A percentile compares a stretch with the other conserved stretches of the same genome.
These are phyloP conservation scores for Clarias platycephalus DNA, from an alignment of 2,797 vertebrate genomes.

Conservation along the genomic window DNA sequence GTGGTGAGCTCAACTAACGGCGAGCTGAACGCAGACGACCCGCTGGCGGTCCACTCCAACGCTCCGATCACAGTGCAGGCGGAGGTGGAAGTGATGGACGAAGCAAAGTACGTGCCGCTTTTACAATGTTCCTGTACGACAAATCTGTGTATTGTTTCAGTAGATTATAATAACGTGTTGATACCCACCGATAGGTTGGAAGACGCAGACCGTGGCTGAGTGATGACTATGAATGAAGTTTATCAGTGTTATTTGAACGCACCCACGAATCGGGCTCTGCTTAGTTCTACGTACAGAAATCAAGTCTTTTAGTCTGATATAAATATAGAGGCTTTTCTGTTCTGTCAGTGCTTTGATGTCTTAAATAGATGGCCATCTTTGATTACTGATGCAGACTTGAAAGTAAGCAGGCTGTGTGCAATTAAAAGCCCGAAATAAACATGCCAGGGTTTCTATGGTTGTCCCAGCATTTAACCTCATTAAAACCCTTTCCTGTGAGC, in stretches of 20 bases:
- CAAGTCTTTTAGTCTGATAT: slow-evolving; percentile 24
- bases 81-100: slow-evolving; percentile 96
- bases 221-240: not conserved
- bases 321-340: slow-evolving; percentile 36
- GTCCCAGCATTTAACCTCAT: slow-evolving; percentile 37
- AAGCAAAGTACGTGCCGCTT: slow-evolving; percentile 90
- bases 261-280: not conserved
- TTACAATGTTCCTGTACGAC: not conserved
- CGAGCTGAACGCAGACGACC: slow-evolving; percentile 94
- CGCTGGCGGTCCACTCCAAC: slow-evolving; percentile 86
- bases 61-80: slow-evolving; percentile 91
- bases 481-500: slow-evolving; percentile 31
- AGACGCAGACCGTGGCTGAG: too few relatives aligned
- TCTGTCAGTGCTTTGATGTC: slow-evolving; percentile 45
- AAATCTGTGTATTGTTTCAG: not conserved
- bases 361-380: slow-evolving; percentile 50
- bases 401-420: slow-evolving; percentile 24
- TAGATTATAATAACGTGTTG: not conserved
- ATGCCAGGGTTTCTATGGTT: slow-evolving; percentile 38
- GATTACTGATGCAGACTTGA: slow-evolving; percentile 51
- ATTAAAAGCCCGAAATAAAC: slow-evolving; percentile 41
- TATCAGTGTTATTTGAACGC: not conserved
- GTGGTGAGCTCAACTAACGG: slow-evolving; percentile 98
- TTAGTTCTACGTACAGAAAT: not conserved
- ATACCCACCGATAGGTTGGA: not conserved